Evolutionary conservation across 2,888 invertebrate genomes (phyloP), one percentile per base, ranked within the genome.

Genomic region (Alentia gelatinosa): DNA sequence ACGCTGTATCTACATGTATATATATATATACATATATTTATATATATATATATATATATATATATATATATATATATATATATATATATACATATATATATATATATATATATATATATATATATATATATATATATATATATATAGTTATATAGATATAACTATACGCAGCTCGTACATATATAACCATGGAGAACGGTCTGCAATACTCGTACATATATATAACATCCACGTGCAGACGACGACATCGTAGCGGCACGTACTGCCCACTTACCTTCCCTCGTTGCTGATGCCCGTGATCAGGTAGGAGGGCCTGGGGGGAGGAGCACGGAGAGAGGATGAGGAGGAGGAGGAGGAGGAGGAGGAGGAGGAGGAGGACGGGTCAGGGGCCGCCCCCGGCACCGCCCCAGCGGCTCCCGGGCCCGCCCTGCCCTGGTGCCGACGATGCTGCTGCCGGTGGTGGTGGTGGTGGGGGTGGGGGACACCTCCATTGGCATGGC

Each of bases 241-340:
- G 5, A 56, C 56, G n/a, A n/a, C n/a, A n/a, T n/a, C n/a, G n/a
- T n/a, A n/a, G n/a, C n/a, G n/a, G n/a, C n/a, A 7, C 7, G 7
- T n/a, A n/a, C 7, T 68, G 12, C 33, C 12, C 39, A 83, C 83
- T 83, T 83, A 83, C 83, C 40, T 83, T 37, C 40, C 40, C n/a
- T 83, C 40, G 83, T 40, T 83, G 83, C 39, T 83, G 83, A 83
- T 83, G 3, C 83, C 83, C 0, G 83, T 83, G 39, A 83, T 40
- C 5, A 83, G 83, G 83, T 40, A 83, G 5, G 83, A 40, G 39
- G 83, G 83, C 30, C 83, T 83, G 23, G 83, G 40, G 39, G 83
- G 12, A 83, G 83, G 23, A 83, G 83, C 15, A 83, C 26, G 40
- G 19, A 40, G 83, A 83, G 88, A 56, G 90, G 86, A 50, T 56